phyloP scores from a whole-genome alignment of 2,888 invertebrate genomes.

The Ophion obscuratus region DNA sequence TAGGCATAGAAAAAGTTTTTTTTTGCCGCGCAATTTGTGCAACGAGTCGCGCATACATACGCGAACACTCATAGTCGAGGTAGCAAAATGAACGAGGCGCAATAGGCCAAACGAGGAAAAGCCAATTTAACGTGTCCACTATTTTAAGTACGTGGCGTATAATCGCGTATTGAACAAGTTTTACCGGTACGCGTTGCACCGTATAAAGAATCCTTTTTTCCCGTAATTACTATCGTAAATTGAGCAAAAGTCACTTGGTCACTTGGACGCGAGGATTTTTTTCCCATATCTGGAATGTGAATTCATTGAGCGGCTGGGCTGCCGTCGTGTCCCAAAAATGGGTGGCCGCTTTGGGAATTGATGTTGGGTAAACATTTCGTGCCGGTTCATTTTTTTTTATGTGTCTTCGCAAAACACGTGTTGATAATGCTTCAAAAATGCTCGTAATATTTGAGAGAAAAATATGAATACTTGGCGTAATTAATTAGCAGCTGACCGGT shows the following conservation, averaged over 20 bases:
- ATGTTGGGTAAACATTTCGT: too few relatives aligned
- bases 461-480: too few relatives aligned
- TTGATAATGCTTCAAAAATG: too few relatives aligned
- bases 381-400: too few relatives aligned
- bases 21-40: conserved; percentile 7
- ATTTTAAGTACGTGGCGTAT: conserved; percentile 7
- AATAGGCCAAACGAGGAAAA: conserved; percentile 47
- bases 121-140: conserved; percentile 38
- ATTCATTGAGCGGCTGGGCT: neutral
- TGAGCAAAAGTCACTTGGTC: conserved; percentile 20
- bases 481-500: too few relatives aligned
- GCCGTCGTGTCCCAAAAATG: too few relatives aligned
- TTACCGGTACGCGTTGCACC: conserved; percentile 6
- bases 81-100: conserved; percentile 29
- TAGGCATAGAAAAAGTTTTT: neutral
- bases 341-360: too few relatives aligned
- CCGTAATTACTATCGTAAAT: neutral
- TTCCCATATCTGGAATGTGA: neutral
- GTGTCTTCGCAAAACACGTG: too few relatives aligned
- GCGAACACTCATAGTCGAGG: conserved; percentile 25
- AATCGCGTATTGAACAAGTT: conserved; percentile 7
- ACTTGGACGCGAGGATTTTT: neutral
- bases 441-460: too few relatives aligned
- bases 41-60: neutral
- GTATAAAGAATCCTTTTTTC: neutral